Conservation (phyloP, 2,888 invertebrate species). For the Hemicrepidius hirtus region DNA sequence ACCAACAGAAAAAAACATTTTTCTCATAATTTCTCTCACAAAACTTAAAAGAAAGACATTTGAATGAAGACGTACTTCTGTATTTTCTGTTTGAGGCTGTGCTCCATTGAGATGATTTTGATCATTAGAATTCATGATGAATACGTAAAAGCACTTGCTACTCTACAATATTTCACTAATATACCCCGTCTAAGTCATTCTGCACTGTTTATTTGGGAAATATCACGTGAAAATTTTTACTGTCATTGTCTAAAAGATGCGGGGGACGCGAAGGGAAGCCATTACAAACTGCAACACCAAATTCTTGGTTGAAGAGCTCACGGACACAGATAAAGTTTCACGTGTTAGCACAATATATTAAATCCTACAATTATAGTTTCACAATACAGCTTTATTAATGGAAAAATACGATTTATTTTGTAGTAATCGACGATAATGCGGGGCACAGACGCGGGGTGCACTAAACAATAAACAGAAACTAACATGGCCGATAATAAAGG, state of each 20-base stretch:
- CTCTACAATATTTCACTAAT: conserved; percentile 62
- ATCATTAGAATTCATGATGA: conserved; percentile 76
- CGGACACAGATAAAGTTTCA: conserved; percentile 15
- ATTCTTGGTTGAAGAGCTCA: conserved; percentile 36
- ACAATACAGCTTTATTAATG: conserved; percentile 24
- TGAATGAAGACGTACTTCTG: conserved; percentile 54
- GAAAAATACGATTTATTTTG: conserved; percentile 42
- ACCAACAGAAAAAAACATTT: neutral
- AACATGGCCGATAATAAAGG: conserved; percentile 68
- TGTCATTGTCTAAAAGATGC: conserved; percentile 79
- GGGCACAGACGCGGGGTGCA: conserved; percentile 70
- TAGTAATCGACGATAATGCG: conserved; percentile 59
- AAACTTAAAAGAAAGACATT: conserved; percentile 1
- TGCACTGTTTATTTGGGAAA: conserved; percentile 61
- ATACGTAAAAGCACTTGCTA: conserved; percentile 56
- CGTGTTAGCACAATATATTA: conserved; percentile 48
- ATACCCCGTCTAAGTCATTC: conserved; percentile 57
- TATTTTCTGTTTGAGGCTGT: conserved; percentile 70
- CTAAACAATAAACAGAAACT: conserved; percentile 72
- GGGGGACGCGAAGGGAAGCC: conserved; percentile 82
- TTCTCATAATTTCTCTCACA: neutral
- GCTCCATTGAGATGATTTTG: conserved; percentile 75
- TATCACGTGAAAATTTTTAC: conserved; percentile 73
- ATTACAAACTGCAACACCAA: conserved; percentile 72
- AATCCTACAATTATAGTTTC: conserved; percentile 18